Evolutionary conservation across 2,888 invertebrate species (phyloP).

Genomic region (Hylaea fasciaria): DNA sequence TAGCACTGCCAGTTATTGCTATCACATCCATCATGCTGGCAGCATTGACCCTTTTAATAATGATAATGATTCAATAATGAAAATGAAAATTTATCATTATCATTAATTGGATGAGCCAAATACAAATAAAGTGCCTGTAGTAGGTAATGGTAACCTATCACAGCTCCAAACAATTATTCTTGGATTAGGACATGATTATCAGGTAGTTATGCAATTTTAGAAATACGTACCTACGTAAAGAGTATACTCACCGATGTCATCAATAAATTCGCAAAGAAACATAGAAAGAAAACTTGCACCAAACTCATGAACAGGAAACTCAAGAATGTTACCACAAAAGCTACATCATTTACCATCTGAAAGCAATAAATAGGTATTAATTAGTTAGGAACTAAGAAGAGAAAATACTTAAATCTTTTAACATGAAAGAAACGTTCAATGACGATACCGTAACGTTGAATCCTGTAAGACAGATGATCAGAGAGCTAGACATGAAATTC

Average conservation of each 20-base stretch:
- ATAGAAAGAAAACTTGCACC: conserved; percentile 65
- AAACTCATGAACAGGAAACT: conserved; percentile 59
- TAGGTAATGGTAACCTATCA: no score
- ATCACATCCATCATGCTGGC: no score
- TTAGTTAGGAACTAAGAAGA: neutral
- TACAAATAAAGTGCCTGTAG: no score
- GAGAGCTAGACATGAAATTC: conserved; percentile 63
- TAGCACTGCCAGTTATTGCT: no score
- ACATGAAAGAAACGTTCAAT: neutral
- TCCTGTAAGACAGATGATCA: conserved; percentile 65
- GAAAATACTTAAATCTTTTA: neutral
- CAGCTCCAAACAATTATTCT: no score
- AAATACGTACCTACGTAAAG: neutral
- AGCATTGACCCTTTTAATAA: no score
- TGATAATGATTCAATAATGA: no score
- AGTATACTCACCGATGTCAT: conserved; percentile 59
- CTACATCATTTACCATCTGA: conserved; percentile 58
- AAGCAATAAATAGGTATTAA: conserved; percentile 35
- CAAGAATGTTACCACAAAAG: conserved; percentile 52
- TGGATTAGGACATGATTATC: no score
- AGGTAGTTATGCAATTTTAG: no score
- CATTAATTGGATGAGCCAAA: no score
- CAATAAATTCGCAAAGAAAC: conserved; percentile 67
- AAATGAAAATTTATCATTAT: no score
- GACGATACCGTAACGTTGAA: conserved; percentile 62